A percentile compares a stretch with the other conserved stretches of the same genome.
phyloP scores from a whole-genome alignment of 2,888 invertebrate species.

The Craniophora ligustri region DNA sequence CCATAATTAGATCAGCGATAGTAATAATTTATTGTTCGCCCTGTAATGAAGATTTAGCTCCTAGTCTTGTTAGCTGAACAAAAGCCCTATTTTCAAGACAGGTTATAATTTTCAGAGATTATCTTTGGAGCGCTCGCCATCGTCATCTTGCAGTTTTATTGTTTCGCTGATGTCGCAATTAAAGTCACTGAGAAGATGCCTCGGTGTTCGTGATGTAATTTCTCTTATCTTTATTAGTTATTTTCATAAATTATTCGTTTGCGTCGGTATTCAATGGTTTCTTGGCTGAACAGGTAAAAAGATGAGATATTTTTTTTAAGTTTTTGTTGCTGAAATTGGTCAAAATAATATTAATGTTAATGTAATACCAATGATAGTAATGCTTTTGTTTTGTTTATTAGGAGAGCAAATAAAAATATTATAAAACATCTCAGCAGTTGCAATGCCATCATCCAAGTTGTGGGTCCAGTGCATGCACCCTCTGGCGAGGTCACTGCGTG shows the following conservation, averaged over 20 bases:
- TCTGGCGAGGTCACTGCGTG: conserved; percentile 76
- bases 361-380: too few relatives aligned
- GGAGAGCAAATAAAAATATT: conserved; percentile 21
- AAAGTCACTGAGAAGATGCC: conserved; percentile 26
- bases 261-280: conserved; percentile 22
- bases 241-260: conserved; percentile 22
- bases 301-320: neutral
- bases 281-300: conserved; percentile 13
- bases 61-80: conserved; percentile 69
- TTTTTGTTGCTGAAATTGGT: neutral
- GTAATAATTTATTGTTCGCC: conserved; percentile 74
- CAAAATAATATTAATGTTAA: too few relatives aligned
- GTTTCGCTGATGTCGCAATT: conserved; percentile 57
- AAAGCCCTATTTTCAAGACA: conserved; percentile 69
- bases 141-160: conserved; percentile 69
- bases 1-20: conserved; percentile 79
- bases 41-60: conserved; percentile 85
- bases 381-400: neutral
- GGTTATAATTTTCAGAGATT: conserved; percentile 80
- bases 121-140: conserved; percentile 70
- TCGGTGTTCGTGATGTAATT: conserved; percentile 35
- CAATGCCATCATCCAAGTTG: conserved; percentile 58
- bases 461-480: conserved; percentile 63
- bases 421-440: conserved; percentile 30
- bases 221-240: conserved; percentile 16